Evolutionary conservation across 2,888 invertebrate species (phyloP), one percentile per base, ranked within the genome.

Genomic region (Sphaerophoria rueppellii): DNA sequence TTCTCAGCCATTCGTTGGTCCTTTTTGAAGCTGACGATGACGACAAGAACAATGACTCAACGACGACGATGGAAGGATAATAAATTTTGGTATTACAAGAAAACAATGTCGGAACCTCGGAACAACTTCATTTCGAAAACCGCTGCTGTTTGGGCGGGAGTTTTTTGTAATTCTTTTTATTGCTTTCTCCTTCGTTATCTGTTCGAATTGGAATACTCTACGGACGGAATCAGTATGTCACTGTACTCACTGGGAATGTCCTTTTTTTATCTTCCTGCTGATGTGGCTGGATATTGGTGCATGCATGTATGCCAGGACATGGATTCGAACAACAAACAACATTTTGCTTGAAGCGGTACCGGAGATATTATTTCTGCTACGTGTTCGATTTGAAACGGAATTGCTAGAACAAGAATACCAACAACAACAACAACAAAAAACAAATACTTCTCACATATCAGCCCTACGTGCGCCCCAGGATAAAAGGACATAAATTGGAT

Each of bases 181-280:
- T 83, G 75, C 83, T 76, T 75, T 79, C 70, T 57, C 71, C 80
- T 80, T 72, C 65, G 75, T 76, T 83, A 83, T 83, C 83, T 80
- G 80, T 61, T 76, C 57, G 72, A 40, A 46, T 24, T 24, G 24
- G 61, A 80, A 83, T 72, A 72, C 75, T 24, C 2, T 2, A 24
- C 2, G 24, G 79, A 83, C 58, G 71, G 72, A 83, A 83, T 83
- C 83, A 80, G 79, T 83, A 79, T 83, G 83, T 79, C 83, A 83
- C 73, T 63, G 67, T 2, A 24, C 24, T 24, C 24, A 24, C 24
- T 40, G 12, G 75, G 63, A 82, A 80, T 83, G 79, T 75, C 75
- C 75, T 78, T 82, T 82, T 81, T 50, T 40, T 9, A 40, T 34
- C 9, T 11, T 65, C 9, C 50, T 65, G 35, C 50, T 50, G 63